A percentile compares a stretch with the other conserved stretches of the same genome.
phyloP scores from a whole-genome alignment of 2,113 vertebrate genomes.

The Catharus fuscescens region DNA sequence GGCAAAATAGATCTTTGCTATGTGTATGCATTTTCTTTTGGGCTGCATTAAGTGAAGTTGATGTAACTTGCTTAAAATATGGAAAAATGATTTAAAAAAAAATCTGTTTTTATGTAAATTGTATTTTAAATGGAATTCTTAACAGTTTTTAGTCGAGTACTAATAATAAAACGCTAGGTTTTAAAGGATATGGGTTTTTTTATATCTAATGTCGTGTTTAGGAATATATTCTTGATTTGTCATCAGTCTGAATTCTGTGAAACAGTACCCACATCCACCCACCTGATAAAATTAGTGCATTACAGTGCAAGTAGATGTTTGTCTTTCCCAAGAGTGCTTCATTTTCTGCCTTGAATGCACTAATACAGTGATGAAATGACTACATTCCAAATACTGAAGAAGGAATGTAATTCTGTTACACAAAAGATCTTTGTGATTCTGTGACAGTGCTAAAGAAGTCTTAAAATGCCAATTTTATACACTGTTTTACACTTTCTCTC shows the following conservation, averaged over 20 bases:
- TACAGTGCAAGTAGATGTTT: background rate
- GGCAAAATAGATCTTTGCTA: background rate
- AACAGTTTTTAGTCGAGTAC: background rate
- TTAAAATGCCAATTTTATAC: background rate
- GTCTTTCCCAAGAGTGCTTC: background rate
- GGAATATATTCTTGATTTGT: background rate
- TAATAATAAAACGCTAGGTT: background rate
- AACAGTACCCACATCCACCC: background rate
- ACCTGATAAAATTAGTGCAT: background rate
- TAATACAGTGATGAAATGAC: background rate
- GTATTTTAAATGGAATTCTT: background rate
- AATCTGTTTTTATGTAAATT: background rate
- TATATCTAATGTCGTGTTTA: background rate
- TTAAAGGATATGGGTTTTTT: background rate
- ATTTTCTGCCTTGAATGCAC: background rate
- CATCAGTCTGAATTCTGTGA: background rate
- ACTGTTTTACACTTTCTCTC: background rate
- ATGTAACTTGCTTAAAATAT: background rate
- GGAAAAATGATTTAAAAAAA: background rate
- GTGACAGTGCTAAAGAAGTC: background rate
- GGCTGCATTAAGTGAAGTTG: background rate
- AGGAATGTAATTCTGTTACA: background rate
- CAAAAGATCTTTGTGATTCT: background rate
- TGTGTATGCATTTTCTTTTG: background rate
- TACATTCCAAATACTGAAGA: background rate